phyloP scores from a whole-genome alignment of 2,797 vertebrate species.

The Fratercula arctica region DNA sequence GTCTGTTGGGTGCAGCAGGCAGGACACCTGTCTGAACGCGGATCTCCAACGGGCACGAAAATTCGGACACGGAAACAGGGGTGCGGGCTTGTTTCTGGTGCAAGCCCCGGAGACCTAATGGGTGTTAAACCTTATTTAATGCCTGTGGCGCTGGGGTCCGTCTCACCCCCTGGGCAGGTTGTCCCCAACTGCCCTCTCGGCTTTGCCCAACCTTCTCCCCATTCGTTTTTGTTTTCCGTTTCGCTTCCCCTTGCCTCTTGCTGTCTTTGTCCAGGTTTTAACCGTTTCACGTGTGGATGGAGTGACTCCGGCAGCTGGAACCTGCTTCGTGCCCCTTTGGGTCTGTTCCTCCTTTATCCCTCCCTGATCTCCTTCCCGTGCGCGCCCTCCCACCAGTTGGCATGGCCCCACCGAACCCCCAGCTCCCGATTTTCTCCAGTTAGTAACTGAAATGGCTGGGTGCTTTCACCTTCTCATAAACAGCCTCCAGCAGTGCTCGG shows the following conservation, averaged over 20 bases:
- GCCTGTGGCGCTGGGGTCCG: neutral
- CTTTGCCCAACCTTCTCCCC: neutral
- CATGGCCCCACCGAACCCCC: rapidly evolving
- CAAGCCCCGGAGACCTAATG: neutral
- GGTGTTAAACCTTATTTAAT: neutral
- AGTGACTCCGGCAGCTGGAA: neutral
- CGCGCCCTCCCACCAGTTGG: neutral
- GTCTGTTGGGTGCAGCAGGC: neutral
- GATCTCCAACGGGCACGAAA: neutral
- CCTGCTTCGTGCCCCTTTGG: neutral
- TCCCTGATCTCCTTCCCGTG: neutral
- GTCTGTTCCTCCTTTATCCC: neutral
- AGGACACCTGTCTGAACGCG: neutral
- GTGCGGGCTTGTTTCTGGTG: neutral
- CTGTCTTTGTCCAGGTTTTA: neutral
- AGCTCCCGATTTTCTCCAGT: neutral
- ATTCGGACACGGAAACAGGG: rapidly evolving
- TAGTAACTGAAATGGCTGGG: neutral
- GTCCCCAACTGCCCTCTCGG: rapidly evolving
- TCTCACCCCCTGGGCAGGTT: neutral
- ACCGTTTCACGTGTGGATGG: rapidly evolving
- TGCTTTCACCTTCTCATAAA: neutral
- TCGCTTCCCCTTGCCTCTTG: neutral
- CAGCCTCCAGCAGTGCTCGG: neutral
- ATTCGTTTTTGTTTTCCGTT: neutral